Base-by-base conservation (phyloP, 23 tunicate genomes). In the Botrylloides violaceus region DNA sequence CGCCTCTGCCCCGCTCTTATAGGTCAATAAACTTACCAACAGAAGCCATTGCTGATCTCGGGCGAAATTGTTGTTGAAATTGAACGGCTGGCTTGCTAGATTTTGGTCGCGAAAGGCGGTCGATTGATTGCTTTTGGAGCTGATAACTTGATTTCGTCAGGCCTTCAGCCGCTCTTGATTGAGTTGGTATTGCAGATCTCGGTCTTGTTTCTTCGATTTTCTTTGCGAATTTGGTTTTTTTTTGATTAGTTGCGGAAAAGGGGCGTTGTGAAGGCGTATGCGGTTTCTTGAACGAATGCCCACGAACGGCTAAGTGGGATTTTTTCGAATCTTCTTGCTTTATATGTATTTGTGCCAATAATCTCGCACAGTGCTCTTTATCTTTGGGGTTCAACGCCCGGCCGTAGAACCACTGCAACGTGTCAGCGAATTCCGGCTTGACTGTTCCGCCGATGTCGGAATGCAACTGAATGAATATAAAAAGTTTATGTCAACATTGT, bases 31-130 rank as follows among this genome's bases (percentile, higher is more conserved):
- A 49, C 68, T 61, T 71, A 88, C 96, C 96, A 29, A 88, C 65
- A 34, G 83, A 71, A 9, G 90, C 97, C 97, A 90, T 90, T 22
- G 97, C 97, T 19, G 97, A 83, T 62, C 78, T 90, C 36, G 97
- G 97, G 39, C 97, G 75, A 26, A 21, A 20, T 26, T 63, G 30
- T 25, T 32, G 7, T 26, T 68, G 58, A 4, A 23, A 5, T 4
- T 24, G 36, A 32, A 20, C 30, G n/a, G n/a, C n/a, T 27, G 29
- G 36, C 29, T 61, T 75, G 20, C 71, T 66, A 21, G 95, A 65
- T 80, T 76, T 87, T 12, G 95, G 95, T n/a, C 95, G 59, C 18
- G 95, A 87, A 60, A 87, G 43, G 21, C 95, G 61, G 20, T 80
- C 59, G 29, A 83, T 36, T 18, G 82, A 83, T 2, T 76, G 70